Base-by-base conservation (phyloP, 2,888 invertebrate genomes). In the Melipona bicolor region DNA sequence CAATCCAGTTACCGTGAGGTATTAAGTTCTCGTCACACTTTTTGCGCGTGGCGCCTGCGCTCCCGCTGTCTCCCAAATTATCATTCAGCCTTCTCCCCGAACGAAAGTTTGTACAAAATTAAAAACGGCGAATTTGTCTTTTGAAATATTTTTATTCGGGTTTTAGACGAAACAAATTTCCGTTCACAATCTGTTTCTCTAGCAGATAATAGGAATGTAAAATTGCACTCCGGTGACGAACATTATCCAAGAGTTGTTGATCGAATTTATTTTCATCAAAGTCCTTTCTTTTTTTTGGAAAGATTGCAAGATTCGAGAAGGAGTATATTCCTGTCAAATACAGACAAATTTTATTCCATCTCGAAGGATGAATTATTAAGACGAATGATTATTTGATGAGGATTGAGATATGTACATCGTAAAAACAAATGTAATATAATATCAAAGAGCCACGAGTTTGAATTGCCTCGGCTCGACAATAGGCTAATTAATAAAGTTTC, bases 61-160 rank as follows among this genome's bases (percentile, higher is more conserved):
- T 49, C 71, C 62, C 43, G 81, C 71, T 62, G 43, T 82, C 67
- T 81, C 59, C 49, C 79, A 83, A 85, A 87, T 89, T 87, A 86
- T 87, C 87, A 81, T 86, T 88, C 62, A 85, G 88, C 79, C 52
- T 71, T 6, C 21, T 87, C 81, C 36, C 50, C 32, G 61, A 73
- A 27, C 56, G 70, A 36, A 67, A 78, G 36, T 13, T 61, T 19
- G 50, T 36, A 5, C 6, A 27, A 6, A 32, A 27, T 59, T n/a
- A 2, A 0, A n/a, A n/a, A 59, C 54, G 1, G 43, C 43, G 43
- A 43, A 43, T 11, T 27, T 27, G 27, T 27, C 27, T 27, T 1
- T 27, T 1, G 27, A 27, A 27, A 1, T 27, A 27, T 27, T 27
- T 27, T 27, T 27, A 43, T 43, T 43, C 1, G 43, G 43, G 43